phyloP scores from a whole-genome alignment of 2,888 invertebrate genomes.

The Caenorhabditis macrosperma region DNA sequence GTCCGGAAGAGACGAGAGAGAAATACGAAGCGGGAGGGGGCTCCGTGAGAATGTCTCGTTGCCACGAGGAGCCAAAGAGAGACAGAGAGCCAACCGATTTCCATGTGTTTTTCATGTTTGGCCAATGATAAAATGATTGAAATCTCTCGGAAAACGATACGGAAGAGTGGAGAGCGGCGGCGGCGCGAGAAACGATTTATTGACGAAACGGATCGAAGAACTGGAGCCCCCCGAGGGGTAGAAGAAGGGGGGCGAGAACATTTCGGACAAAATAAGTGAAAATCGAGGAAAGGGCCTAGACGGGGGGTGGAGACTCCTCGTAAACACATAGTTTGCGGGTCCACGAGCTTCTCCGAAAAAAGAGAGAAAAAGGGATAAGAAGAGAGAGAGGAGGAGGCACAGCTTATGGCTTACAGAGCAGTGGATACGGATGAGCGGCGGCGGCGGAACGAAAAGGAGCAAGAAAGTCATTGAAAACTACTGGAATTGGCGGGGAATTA shows the following conservation, averaged over 20 bases:
- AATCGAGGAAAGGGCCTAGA: slow-evolving; percentile 16
- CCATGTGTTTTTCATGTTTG: neutral
- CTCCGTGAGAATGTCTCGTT: slow-evolving; percentile 23
- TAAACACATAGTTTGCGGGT: slow-evolving; percentile 53
- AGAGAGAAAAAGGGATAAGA: slow-evolving; percentile 30
- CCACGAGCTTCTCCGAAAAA: slow-evolving; percentile 31
- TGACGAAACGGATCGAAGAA: slow-evolving; percentile 31
- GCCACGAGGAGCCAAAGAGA: neutral
- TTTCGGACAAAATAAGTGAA: slow-evolving; percentile 34
- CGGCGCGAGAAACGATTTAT: neutral
- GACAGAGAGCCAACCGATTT: slow-evolving; percentile 4
- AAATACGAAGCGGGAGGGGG: slow-evolving; percentile 5
- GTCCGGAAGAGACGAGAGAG: slow-evolving; percentile 1
- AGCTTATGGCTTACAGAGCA: slow-evolving; percentile 37
- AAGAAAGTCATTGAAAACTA: neutral
- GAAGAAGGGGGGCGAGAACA: slow-evolving; percentile 4
- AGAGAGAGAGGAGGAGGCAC: slow-evolving; percentile 2
- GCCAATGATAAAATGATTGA: neutral
- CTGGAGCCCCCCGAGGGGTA: slow-evolving; percentile 16
- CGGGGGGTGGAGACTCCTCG: slow-evolving; percentile 34
- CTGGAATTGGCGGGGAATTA: slow-evolving; percentile 4
- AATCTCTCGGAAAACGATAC: neutral
- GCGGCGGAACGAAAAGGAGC: neutral
- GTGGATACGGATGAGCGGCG: slow-evolving; percentile 10
- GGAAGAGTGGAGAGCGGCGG: neutral